phyloP scores from a whole-genome alignment of 2,888 invertebrate species.

The Melieria crassipennis region DNA sequence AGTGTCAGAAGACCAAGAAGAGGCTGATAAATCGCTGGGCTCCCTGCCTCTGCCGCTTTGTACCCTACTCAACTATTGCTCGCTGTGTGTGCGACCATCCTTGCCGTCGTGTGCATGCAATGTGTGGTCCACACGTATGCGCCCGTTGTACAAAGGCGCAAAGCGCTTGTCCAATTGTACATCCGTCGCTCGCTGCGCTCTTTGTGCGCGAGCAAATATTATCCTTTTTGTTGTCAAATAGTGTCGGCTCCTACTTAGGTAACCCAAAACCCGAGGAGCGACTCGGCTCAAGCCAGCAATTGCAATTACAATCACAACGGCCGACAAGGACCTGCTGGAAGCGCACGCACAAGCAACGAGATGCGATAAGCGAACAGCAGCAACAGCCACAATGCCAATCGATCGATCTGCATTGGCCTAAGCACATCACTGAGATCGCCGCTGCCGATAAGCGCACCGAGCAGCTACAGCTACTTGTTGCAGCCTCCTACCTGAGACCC shows the following conservation, averaged over 20 bases:
- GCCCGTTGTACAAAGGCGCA: too few relatives aligned
- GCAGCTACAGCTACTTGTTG: too few relatives aligned
- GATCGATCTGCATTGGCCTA: slow-evolving; percentile 4
- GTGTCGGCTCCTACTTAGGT: slow-evolving; percentile 15
- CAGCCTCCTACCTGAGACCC: too few relatives aligned
- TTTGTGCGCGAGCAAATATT: slow-evolving; percentile 19
- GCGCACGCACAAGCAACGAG: slow-evolving; percentile 1
- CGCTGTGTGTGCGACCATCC: too few relatives aligned
- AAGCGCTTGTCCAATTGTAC: not conserved
- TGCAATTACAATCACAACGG: not conserved
- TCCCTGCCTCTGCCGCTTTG: too few relatives aligned
- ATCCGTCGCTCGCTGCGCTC: not conserved
- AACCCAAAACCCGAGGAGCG: slow-evolving; percentile 19
- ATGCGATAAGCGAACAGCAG: not conserved
- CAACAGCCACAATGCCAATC: slow-evolving; percentile 5
- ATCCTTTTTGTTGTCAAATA: slow-evolving; percentile 20
- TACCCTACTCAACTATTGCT: too few relatives aligned
- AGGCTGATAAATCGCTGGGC: not conserved
- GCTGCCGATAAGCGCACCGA: slow-evolving; percentile 10
- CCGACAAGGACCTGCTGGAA: slow-evolving; percentile 8
- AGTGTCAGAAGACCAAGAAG: slow-evolving; percentile 8
- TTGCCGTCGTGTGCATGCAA: too few relatives aligned
- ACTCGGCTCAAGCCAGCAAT: slow-evolving; percentile 2
- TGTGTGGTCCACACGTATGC: too few relatives aligned
- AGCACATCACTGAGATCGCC: slow-evolving; percentile 24